Base-by-base conservation (phyloP, 2,888 invertebrate genomes). In the Iphiclides podalirius region DNA sequence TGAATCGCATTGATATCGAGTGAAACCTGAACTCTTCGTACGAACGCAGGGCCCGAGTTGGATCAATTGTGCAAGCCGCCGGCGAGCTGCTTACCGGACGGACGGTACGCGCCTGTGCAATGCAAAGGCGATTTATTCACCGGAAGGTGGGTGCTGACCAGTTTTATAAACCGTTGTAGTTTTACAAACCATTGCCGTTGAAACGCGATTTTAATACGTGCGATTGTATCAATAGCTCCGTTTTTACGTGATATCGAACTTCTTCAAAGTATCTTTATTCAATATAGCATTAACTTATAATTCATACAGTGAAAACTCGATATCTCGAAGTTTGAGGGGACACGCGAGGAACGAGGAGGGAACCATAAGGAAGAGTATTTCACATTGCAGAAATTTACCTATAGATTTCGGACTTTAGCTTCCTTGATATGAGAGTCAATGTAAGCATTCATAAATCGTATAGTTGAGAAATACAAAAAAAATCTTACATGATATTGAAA, bases 81-180 rank as follows among this genome's bases (percentile, higher is more conserved):
- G 0, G 61, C 71, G 0, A 79, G 61, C 45, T 93, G 93, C 64
- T 78, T 90, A 39, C 73, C 83, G 14, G 90, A 92, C 63, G 92
- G 91, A 8, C 73, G 73, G 11, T 93, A 88, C 75, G 90, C 89
- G 33, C 87, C 93, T 1, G 91, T 91, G 53, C 93, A 93, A 67
- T 93, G 93, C 68, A 93, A 92, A 77, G 93, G 93, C 28, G 92
- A 92, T 61, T 60, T 76, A 55, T 82, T 89, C 54, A 87, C 80
- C 47, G 92, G 92, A 69, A 90, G 92, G 92, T 91, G 75, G 64
- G 63, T 55, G 37, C 28, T 52, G 37, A 54, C 55, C 55, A 43
- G n/a, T 15, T 46, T 57, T 47, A 52, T 49, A 58, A 57, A 60
- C 47, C 43, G 48, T 45, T 28, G n/a, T n/a, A 44, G 9, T 14